These are phyloP conservation scores for Ardeotis arabs DNA, from an alignment of 2,113 vertebrate genomes.

Conservation along the genomic window DNA sequence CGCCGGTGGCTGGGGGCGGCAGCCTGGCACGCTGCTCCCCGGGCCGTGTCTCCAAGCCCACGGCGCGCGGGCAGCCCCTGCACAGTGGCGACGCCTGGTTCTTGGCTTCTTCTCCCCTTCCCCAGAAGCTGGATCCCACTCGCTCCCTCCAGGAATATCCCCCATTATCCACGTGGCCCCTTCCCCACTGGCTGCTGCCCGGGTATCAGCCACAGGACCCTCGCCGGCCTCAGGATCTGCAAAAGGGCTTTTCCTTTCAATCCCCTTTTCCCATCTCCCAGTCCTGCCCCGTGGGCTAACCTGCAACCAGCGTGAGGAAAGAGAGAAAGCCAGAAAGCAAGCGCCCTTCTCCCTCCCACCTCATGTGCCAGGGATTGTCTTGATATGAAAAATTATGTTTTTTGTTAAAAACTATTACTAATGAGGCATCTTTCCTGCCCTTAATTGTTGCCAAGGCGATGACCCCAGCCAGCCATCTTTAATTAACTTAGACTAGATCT, in stretches of 20 bases:
- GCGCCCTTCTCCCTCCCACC: background rate
- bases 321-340: background rate
- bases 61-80: background rate
- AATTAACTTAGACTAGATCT: conserved; percentile 81
- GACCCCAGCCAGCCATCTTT: conserved; percentile 82
- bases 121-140: background rate
- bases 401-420: conserved; percentile 77
- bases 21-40: background rate
- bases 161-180: fast-evolving
- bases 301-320: background rate
- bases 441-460: conserved; percentile 87
- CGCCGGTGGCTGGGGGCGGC: background rate
- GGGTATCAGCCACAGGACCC: fast-evolving
- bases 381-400: conserved; percentile 65
- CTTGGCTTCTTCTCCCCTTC: background rate
- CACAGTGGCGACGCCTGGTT: fast-evolving
- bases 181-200: background rate
- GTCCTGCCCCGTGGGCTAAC: background rate
- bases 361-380: background rate
- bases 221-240: background rate
- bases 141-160: background rate
- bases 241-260: background rate
- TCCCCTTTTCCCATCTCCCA: background rate
- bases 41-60: fast-evolving
- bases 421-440: conserved; percentile 75